These are phyloP conservation scores for Harpalus rubripes DNA, from an alignment of 2,888 invertebrate genomes.

Conservation along the genomic window DNA sequence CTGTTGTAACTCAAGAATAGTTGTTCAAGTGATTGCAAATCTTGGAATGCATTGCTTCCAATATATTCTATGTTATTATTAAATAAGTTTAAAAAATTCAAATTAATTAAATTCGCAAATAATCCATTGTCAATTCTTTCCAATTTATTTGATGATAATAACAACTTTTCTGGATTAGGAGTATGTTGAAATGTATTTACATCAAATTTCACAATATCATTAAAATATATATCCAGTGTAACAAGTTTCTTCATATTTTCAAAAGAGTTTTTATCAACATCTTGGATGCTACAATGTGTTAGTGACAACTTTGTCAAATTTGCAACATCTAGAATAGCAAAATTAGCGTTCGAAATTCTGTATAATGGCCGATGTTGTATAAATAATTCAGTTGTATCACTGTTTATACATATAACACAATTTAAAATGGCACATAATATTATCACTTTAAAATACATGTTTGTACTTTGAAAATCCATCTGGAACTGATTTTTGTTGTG, in stretches of 20 bases:
- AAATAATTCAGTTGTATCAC: not conserved
- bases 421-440: not conserved
- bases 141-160: not conserved
- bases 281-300: not conserved
- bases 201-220: not conserved
- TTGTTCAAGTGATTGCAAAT: too few relatives aligned
- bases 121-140: slow-evolving; percentile 13
- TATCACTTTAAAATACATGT: not conserved
- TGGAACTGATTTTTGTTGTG: not conserved
- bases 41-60: slow-evolving; percentile 7
- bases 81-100: too few relatives aligned
- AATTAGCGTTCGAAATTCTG: not conserved
- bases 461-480: not conserved
- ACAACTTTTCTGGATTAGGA: not conserved
- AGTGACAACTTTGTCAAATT: not conserved
- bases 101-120: too few relatives aligned
- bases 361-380: not conserved
- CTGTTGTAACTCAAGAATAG: too few relatives aligned
- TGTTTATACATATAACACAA: not conserved
- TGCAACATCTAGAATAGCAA: not conserved
- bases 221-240: not conserved
- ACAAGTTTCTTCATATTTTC: not conserved
- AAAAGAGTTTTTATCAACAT: slow-evolving; percentile 24
- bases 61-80: too few relatives aligned
- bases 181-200: slow-evolving; percentile 9